phyloP scores from a whole-genome alignment of 2,113 vertebrate genomes.

The Zosterops pallidus region DNA sequence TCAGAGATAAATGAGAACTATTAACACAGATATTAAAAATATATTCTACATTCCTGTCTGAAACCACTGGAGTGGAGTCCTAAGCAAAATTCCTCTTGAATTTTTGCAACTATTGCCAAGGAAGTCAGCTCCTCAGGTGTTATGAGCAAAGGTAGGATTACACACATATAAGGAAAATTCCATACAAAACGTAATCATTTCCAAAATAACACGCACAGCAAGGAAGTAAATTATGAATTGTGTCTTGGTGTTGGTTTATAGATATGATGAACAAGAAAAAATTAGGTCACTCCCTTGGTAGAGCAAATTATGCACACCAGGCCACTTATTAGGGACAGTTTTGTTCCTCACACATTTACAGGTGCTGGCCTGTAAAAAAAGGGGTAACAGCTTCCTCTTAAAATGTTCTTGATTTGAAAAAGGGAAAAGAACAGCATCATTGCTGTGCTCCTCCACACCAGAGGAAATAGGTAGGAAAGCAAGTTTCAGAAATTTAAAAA shows the following conservation, averaged over 20 bases:
- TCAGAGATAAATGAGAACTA: background rate
- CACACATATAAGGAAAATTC: background rate
- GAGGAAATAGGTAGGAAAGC: background rate
- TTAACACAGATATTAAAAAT: background rate
- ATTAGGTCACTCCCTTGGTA: background rate
- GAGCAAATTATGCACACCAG: background rate
- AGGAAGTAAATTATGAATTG: background rate
- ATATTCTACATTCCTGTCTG: background rate
- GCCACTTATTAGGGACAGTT: background rate
- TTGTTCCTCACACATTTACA: background rate
- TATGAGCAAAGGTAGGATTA: background rate
- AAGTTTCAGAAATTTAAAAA: background rate
- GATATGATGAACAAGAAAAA: background rate
- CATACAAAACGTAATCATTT: background rate
- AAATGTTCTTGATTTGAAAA: background rate
- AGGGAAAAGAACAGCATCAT: accelerated
- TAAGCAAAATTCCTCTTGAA: background rate
- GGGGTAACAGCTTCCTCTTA: background rate
- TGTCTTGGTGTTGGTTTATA: background rate
- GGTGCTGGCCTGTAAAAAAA: background rate
- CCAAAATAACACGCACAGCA: background rate
- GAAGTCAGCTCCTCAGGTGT: background rate
- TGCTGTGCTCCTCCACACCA: background rate
- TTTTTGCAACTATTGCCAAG: background rate
- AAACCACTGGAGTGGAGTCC: background rate